Evolutionary conservation across 2,797 vertebrate genomes (phyloP), one percentile per base, ranked within the genome.

Genomic region (Coregonus suidteri): DNA sequence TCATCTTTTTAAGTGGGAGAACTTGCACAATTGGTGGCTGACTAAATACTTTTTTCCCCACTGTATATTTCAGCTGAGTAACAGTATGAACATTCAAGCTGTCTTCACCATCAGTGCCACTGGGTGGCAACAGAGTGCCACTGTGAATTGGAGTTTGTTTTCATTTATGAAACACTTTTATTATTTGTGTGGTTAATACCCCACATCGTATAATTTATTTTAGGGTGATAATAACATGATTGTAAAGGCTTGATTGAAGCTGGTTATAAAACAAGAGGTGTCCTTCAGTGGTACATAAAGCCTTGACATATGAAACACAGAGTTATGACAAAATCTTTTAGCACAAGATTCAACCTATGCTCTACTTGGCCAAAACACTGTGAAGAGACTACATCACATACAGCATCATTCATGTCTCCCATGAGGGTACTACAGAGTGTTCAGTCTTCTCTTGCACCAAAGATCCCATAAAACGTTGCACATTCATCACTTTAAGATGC

Each of bases 321-420:
- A 47, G 35, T 51, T 73, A 54, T 9, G 35, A n/a, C 9, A 1
- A 13, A 11, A 73, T 56, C 47, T 51, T 64, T 41, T 16, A n/a
- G 4, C 54, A 59, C n/a, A 64, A 30, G 41, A 47, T 65, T 74
- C 18, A 20, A 62, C 31, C 41, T 59, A 74, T 34, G 47, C 47
- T 74, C 25, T 47, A 47, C 9, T 47, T 47, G 41, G 41, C 41
- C 14, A 47, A 11, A 74, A 74, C 73, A 74, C 31, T 47, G 56
- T n/a, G 35, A 47, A n/a, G 62, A 47, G 62, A 65, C n/a, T n/a
- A 71, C 6, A 51, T 18, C 16, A 25, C 37, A 74, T 20, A 62
- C 37, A 5, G 9, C 9, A 47, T 47, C 9, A 62, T 20, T 62
- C 72, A 74, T 30, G 18, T 47, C 70, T 31, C 47, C 70, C 69